Base-by-base conservation (phyloP, 2,888 invertebrate species). In the Automeris io region DNA sequence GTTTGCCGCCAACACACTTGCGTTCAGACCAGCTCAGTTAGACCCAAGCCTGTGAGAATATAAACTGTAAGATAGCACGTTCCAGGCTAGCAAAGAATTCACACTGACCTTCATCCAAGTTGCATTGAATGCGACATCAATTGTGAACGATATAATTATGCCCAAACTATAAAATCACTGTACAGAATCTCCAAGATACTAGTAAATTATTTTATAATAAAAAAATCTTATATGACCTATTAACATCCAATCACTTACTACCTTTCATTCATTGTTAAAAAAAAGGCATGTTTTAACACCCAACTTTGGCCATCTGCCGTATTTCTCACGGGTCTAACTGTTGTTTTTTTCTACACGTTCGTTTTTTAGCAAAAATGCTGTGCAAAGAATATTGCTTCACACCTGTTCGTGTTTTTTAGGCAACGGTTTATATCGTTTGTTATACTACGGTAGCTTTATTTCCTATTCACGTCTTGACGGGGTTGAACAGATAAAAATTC, bases 281-380 rank as follows among this genome's bases (percentile, higher is more conserved):
- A 40, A 38, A 43, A 26, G 23, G 35, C 35, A 33, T 40, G 13
- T 35, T 39, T n/a, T 25, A 12, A 34, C 6, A 31, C 18, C 37
- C 42, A 33, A 31, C 40, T 40, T 43, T 43, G 42, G 29, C 29
- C 29, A 29, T 51, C 55, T 55, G 55, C 46, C 46, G 31, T 22
- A 25, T 31, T 51, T 55, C 55, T 53, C 55, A 53, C 55, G 53
- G 32, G 36, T 18, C 26, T 12, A 25, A 18, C 32, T 46, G 37
- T 49, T 45, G 41, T 42, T 34, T 35, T 36, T 41, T 42, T 39
- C 44, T 47, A 5, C 6, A 3, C 4, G 29, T 16, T 41, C 37
- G 45, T 49, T 48, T 50, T 47, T 41, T 32, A 35, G 23, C 32
- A 38, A 33, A 40, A 35, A 29, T 29, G 3, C 16, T 47, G 46